Conservation (phyloP, 2,888 invertebrate species). For the Dynastes grantii region DNA sequence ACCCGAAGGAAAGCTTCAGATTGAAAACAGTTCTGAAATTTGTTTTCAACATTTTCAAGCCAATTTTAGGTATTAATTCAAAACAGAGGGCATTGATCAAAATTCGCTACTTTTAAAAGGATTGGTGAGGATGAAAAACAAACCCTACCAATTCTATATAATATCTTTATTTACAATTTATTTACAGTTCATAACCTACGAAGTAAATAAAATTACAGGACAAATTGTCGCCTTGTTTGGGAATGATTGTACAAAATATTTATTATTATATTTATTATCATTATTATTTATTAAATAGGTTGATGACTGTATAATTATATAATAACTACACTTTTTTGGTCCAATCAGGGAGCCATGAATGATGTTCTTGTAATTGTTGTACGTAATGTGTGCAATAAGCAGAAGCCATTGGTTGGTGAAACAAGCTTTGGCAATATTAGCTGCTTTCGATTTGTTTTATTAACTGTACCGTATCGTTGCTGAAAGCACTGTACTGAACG, state of each 20-base stretch:
- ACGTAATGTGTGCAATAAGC: conserved; percentile 9
- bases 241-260: conserved; percentile 57
- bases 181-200: conserved; percentile 56
- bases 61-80: too few species aligned
- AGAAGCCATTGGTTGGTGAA: too few species aligned
- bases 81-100: too few species aligned
- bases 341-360: conserved; percentile 37
- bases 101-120: too few species aligned
- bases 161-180: conserved; percentile 56
- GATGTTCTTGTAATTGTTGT: conserved; percentile 16
- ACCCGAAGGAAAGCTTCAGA: too few species aligned
- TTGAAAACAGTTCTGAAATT: too few species aligned
- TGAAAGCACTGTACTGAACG: too few species aligned
- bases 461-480: too few species aligned
- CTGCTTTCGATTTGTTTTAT: too few species aligned
- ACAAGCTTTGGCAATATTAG: too few species aligned
- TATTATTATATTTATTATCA: conserved; percentile 25
- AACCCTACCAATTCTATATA: conserved; percentile 18
- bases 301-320: conserved; percentile 50
- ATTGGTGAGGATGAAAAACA: neutral
- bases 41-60: too few species aligned
- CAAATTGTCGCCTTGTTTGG: conserved; percentile 52
- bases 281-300: conserved; percentile 38
- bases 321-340: conserved; percentile 50
- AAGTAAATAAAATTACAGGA: conserved; percentile 51